Base-by-base conservation (phyloP, 2,888 invertebrate species). In the Drymonia ruficornis region DNA sequence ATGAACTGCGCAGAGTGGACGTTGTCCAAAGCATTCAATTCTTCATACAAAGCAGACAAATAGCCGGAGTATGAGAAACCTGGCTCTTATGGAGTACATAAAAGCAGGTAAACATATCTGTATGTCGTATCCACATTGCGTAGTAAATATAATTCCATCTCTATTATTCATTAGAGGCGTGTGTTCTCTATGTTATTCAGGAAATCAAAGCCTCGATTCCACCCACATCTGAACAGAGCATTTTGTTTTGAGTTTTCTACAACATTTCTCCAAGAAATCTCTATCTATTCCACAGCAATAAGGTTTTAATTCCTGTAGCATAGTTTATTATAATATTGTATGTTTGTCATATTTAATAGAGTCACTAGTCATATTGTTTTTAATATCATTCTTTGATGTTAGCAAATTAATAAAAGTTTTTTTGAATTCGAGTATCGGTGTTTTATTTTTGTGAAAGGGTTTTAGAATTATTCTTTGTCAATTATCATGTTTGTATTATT, bases 341-440 rank as follows among this genome's bases (percentile, higher is more conserved):
- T 13, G 44, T 70, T 68, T 69, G 66, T 72, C 68, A 70, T 64
- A 43, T 66, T 71, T 75, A 65, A 81, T 75, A 58, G 67, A 75
- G 65, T 54, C 58, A 66, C 62, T 69, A 47, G 34, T 66, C 55
- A 54, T 61, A 19, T 52, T 16, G 23, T 64, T 74, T 74, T 74
- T 72, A 62, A 65, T 61, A 57, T 65, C 34, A 47, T 47, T 6
- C 18, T 28, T 47, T 72, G 52, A 72, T 71, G 56, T 53, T 56
- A 50, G 61, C 52, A 57, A 67, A 67, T 74, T 63, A 67, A 67
- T 73, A 59, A 59, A 40, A 28, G 7, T 18, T 52, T 45, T n/a
- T 53, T 52, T 43, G 47, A 47, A 47, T 47, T 47, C 31, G 16
- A 31, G 28, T 45, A n/a, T 46, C 23, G 28, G 45, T 15, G 19